Evolutionary conservation across 2,888 invertebrate genomes (phyloP), one percentile per base, ranked within the genome.

Genomic region (Thecocarcelia acutangulata): DNA sequence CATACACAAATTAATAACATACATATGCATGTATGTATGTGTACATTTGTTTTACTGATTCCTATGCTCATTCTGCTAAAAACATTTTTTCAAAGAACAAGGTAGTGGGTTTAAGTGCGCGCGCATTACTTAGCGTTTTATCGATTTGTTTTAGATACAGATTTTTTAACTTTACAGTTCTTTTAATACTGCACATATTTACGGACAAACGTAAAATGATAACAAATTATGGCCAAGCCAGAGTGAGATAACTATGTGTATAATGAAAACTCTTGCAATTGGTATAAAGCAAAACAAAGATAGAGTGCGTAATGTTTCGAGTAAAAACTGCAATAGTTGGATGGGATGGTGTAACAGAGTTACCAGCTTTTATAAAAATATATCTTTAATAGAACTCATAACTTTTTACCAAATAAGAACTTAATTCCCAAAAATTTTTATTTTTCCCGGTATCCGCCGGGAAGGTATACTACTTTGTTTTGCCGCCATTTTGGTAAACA

Each of bases 121-220:
- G 81, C 81, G 81, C 81, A 81, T 74, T 77, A 58, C 56, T 74
- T 69, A 19, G 68, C 56, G 69, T 81, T 81, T 81, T 74, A 81
- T 81, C 69, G 81, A 77, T 77, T 73, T 76, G 50, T 77, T 77
- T 73, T 19, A 73, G 52, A 52, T 81, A 81, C 81, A 74, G 76
- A 77, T 58, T 77, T 73, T 68, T 66, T 63, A 37, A 28, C 50
- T 69, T 1, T 48, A 33, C 46, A 40, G 28, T 6, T 28, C 28
- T 28, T 33, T 24, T 37, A 40, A 37, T 24, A 24, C 4, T 33
- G 21, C 2, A 9, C 11, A 50, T 54, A n/a, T n/a, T n/a, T n/a
- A n/a, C n/a, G n/a, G n/a, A 54, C 24, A 73, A 46, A 24, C 17
- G 52, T 5, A 13, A 2, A 42, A 40, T 13, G 3, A 21, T 12